phyloP scores from a whole-genome alignment of 2,888 invertebrate species.

The Graphium colonna region DNA sequence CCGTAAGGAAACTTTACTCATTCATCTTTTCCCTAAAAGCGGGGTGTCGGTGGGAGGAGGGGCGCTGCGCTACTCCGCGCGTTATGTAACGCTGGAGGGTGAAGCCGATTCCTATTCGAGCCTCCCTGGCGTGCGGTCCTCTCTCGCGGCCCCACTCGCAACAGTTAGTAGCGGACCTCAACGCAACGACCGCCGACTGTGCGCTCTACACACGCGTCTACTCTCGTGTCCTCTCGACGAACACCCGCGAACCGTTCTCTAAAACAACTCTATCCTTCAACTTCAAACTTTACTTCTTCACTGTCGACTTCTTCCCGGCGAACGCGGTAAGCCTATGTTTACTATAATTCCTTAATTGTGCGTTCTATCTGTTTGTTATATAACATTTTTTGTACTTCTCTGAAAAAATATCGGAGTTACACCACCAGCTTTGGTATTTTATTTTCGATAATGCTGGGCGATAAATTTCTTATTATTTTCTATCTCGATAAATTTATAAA shows the following conservation, averaged over 20 bases:
- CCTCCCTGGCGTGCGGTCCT: constrained; percentile 54
- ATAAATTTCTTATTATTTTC: constrained; percentile 29
- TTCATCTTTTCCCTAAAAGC: constrained; percentile 76
- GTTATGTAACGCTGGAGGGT: constrained; percentile 61
- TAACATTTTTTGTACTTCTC: constrained; percentile 41
- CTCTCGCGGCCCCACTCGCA: constrained; percentile 32
- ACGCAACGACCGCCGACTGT: constrained; percentile 19
- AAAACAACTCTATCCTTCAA: constrained; percentile 29
- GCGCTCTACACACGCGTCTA: neutral
- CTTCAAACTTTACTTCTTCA: constrained; percentile 42
- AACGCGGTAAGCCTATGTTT: constrained; percentile 61
- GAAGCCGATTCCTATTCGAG: constrained; percentile 53
- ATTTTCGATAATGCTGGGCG: constrained; percentile 32
- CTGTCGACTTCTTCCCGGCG: constrained; percentile 38
- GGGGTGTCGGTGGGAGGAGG: constrained; percentile 54
- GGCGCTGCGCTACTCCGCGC: constrained; percentile 58
- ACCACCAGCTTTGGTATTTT: too few species aligned
- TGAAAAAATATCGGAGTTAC: too few species aligned
- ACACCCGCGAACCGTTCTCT: constrained; percentile 28
- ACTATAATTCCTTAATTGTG: constrained; percentile 40
- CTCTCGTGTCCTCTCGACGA: constrained; percentile 14
- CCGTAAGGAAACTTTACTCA: constrained; percentile 75
- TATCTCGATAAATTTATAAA: constrained; percentile 27
- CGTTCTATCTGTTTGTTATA: constrained; percentile 46
- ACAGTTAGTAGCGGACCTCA: too few species aligned